These are phyloP conservation scores for Stegophylla sp. DNA, from an alignment of 2,888 invertebrate species.

Conservation along the genomic window DNA sequence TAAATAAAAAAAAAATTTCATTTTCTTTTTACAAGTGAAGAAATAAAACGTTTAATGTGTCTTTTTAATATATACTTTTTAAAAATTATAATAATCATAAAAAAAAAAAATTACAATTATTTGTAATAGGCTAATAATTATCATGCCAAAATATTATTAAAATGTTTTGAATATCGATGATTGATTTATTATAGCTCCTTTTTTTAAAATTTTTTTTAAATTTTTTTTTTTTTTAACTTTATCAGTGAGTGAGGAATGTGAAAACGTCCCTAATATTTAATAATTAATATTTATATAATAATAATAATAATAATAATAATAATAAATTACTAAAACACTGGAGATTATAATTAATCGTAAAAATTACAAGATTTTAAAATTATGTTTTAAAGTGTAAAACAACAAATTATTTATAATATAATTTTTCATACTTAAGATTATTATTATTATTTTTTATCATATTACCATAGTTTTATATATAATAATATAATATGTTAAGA, in stretches of 20 bases:
- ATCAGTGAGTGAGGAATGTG: conserved; percentile 57
- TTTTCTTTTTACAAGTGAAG: conserved; percentile 55
- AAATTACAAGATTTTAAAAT: conserved; percentile 59
- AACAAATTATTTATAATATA: conserved; percentile 59
- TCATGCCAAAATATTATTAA: conserved; percentile 54
- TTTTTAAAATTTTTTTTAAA: neutral
- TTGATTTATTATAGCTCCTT: conserved; percentile 45
- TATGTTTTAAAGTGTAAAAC: conserved; percentile 59
- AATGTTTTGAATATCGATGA: conserved; percentile 45
- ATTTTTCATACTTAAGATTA: conserved; percentile 58
- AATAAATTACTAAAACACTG: conserved; percentile 59
- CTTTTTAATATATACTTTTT: conserved; percentile 48
- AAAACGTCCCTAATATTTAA: conserved; percentile 59
- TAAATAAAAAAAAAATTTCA: conserved; percentile 41
- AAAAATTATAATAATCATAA: conserved; percentile 57
- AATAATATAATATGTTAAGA: conserved; percentile 57
- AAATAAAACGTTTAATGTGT: conserved; percentile 58
- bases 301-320: conserved; percentile 58
- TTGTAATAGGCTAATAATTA: conserved; percentile 56
- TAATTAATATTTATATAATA: conserved; percentile 58
- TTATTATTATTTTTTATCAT: conserved; percentile 55
- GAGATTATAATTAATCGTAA: conserved; percentile 59
- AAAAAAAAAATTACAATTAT: conserved; percentile 55
- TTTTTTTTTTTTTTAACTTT: conserved; percentile 29
- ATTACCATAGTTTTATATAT: conserved; percentile 55